These are phyloP conservation scores for Torymus auratus DNA, from an alignment of 2,888 invertebrate species.

Conservation along the genomic window DNA sequence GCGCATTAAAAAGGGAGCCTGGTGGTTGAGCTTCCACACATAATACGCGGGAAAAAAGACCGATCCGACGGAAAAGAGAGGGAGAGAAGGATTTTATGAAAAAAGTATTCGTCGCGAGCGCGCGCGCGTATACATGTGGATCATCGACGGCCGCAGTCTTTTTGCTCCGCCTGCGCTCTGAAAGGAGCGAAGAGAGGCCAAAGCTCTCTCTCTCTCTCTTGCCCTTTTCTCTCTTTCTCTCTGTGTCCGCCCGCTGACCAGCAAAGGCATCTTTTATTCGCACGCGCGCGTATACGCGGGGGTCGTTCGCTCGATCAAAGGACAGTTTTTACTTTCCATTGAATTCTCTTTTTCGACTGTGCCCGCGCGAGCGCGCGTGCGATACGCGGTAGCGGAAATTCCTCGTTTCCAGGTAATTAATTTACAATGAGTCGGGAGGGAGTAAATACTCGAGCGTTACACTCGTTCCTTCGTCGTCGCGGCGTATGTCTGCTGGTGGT, in stretches of 20 bases:
- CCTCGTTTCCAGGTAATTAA: constrained; percentile 77
- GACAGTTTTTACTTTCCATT: constrained; percentile 73
- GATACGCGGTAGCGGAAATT: constrained; percentile 73
- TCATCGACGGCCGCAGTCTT: constrained; percentile 25
- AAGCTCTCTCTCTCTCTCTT: constrained; percentile 1
- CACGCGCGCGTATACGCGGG: not conserved
- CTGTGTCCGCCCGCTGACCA: not conserved
- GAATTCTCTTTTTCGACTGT: constrained; percentile 62
- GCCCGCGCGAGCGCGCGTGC: constrained; percentile 4
- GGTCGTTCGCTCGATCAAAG: constrained; percentile 69
- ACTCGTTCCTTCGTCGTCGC: too few relatives aligned
- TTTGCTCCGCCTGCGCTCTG: not conserved
- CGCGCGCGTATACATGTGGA: not conserved
- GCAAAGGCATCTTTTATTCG: constrained; percentile 38
- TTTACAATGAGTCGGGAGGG: constrained; percentile 75
- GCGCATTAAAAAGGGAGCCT: not conserved
- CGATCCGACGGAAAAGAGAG: too few relatives aligned
- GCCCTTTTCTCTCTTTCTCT: constrained; percentile 21
- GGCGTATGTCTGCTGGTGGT: too few relatives aligned
- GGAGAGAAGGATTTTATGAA: not conserved
- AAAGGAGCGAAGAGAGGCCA: constrained; percentile 15
- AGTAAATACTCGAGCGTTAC: constrained; percentile 63
- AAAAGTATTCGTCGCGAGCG: not conserved
- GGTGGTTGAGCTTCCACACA: too few relatives aligned
- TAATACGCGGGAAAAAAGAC: too few relatives aligned